These are phyloP conservation scores for Drosophila takahashii DNA, from an alignment of 1,140 invertebrate species.

Conservation along the genomic window DNA sequence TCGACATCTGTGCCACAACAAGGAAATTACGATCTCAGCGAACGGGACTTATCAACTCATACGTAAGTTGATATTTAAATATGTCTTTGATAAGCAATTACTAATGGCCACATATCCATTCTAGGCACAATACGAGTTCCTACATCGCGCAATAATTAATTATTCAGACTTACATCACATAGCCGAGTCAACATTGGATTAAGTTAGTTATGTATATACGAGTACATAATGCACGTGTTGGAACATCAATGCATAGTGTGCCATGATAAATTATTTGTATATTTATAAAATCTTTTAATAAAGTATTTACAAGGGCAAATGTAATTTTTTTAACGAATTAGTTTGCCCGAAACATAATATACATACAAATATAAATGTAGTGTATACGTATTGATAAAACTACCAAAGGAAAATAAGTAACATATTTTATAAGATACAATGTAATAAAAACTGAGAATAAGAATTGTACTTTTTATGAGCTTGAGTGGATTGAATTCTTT, in stretches of 20 bases:
- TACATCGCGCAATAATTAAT: slow-evolving; percentile 95
- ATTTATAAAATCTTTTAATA: slow-evolving; percentile 72
- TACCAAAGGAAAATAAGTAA: slow-evolving; percentile 75
- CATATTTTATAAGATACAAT: slow-evolving; percentile 78
- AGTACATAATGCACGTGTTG: slow-evolving; percentile 43
- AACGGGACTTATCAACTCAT: slow-evolving; percentile 92
- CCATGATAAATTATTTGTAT: slow-evolving; percentile 74
- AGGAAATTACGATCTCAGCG: slow-evolving; percentile 93
- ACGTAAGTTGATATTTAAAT: slow-evolving; percentile 87
- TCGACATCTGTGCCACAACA: slow-evolving; percentile 93
- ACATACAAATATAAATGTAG: slow-evolving; percentile 71
- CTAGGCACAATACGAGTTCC: slow-evolving; percentile 96
- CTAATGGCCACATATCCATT: slow-evolving; percentile 76
- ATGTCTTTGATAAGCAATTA: background rate
- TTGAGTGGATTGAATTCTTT: background rate
- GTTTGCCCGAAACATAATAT: slow-evolving; percentile 69
- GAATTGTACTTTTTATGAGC: slow-evolving; percentile 52
- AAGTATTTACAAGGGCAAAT: slow-evolving; percentile 64
- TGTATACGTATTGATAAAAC: slow-evolving; percentile 77
- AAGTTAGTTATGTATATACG: slow-evolving; percentile 56
- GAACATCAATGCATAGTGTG: slow-evolving; percentile 46
- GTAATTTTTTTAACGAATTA: slow-evolving; percentile 70
- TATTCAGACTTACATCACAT: slow-evolving; percentile 94
- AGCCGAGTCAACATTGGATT: slow-evolving; percentile 85
- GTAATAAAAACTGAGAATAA: slow-evolving; percentile 71